Evolutionary conservation across 2,888 invertebrate genomes (phyloP), one percentile per base, ranked within the genome.

Genomic region (Cephus sareptanus): DNA sequence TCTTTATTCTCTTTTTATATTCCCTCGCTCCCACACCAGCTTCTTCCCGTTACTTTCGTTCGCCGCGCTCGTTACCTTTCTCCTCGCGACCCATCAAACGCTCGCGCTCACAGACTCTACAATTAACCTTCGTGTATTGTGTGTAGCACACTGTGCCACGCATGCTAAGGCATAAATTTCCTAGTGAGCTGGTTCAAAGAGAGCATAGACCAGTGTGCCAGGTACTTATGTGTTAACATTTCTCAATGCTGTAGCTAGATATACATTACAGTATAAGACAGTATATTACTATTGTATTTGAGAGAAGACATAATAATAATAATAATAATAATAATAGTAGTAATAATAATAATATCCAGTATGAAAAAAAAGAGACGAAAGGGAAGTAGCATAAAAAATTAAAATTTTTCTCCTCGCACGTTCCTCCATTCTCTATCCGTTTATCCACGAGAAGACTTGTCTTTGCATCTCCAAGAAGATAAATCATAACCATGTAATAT

Each of bases 141-240:
- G 76, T 79, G 75, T 79, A 87, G 87, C 89, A 88, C 87, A 87
- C 87, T 83, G 83, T 83, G 85, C 86, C 86, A 86, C 84, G 86
- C 88, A 84, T 87, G 83, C 85, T 87, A 87, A 88, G 86, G 87
- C 87, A 87, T 87, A 86, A 82, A 85, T 83, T 84, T 86, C 82
- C 84, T 82, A 86, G 84, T 85, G 85, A 87, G 86, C 84, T 85
- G 84, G 83, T 85, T 86, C 82, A 86, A 85, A 88, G 88, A 89
- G 88, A 89, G 89, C 88, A 89, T 89, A 89, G 88, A 88, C 86
- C 88, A 88, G 89, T 89, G 87, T 88, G 87, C 89, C 89, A 89
- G 89, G 89, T 89, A 89, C 89, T 88, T 87, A 86, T 88, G 87
- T 89, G 87, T 89, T 88, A 87, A 87, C 86, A 87, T 88, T 88